Conservation (phyloP, 2,797 vertebrate genomes). For the Tachyglossus aculeatus region DNA sequence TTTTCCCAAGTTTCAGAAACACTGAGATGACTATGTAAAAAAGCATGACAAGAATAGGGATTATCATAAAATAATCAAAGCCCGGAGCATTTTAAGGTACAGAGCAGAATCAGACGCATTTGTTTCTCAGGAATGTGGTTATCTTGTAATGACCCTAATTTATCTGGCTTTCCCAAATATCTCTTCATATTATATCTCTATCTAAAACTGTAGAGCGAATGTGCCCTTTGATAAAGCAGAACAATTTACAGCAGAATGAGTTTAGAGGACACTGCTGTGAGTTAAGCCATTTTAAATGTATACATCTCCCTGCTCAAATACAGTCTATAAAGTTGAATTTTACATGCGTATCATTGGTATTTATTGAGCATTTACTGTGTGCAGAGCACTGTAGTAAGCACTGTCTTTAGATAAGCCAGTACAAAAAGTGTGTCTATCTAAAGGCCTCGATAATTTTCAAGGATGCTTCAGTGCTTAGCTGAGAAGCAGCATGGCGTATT, state of each 20-base stretch:
- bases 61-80: conserved; percentile 51
- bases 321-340: too few species aligned
- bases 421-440: too few species aligned
- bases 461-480: too few species aligned
- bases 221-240: not conserved
- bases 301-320: too few species aligned
- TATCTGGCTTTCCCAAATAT: not conserved
- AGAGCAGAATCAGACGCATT: conserved; percentile 9
- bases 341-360: too few species aligned
- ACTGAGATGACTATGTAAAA: conserved; percentile 38
- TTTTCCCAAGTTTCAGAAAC: conserved; percentile 39
- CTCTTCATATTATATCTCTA: not conserved
- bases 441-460: too few species aligned
- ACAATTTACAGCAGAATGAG: not conserved
- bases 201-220: not conserved
- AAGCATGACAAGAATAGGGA: conserved; percentile 11
- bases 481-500: too few species aligned
- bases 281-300: too few species aligned
- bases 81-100: conserved; percentile 19
- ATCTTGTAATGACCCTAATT: not conserved
- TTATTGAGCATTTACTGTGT: too few species aligned
- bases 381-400: too few species aligned
- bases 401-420: too few species aligned
- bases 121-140: conserved; percentile 14
- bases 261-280: not conserved